Percentiles rank a stretch among this genome's conserved stretches.
Conservation (phyloP, 1,140 invertebrate species). For the Cyclargus thomasi region DNA sequence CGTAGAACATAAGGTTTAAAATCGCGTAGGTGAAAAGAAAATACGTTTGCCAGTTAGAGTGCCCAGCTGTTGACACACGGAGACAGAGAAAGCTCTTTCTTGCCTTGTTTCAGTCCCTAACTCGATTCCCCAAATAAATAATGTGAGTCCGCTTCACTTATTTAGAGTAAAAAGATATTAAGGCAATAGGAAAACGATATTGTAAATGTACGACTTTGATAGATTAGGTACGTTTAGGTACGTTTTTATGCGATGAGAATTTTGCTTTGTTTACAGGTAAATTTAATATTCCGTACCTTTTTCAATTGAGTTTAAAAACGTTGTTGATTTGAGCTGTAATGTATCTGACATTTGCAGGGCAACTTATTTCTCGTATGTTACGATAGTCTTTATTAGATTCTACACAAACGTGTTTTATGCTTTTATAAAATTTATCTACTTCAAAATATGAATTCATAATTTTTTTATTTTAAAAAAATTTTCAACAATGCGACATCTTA, state of each 20-base stretch:
- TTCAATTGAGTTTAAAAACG: neutral
- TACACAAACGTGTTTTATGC: too few relatives aligned
- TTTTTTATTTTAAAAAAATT: too few relatives aligned
- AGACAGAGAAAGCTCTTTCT: neutral
- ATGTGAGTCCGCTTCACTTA: neutral
- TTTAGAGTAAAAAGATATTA: neutral
- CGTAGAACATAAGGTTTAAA: neutral
- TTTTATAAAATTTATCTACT: too few relatives aligned
- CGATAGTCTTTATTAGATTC: too few relatives aligned
- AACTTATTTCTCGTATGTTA: too few relatives aligned
- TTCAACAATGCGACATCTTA: too few relatives aligned
- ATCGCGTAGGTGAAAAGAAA: neutral
- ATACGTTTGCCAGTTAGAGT: neutral
- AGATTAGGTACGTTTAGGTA: neutral
- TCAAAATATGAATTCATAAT: too few relatives aligned
- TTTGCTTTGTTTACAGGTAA: neutral
- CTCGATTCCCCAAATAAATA: neutral
- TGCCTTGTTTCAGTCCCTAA: neutral
- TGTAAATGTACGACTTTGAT: neutral
- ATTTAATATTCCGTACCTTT: neutral
- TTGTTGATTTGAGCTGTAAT: too few relatives aligned
- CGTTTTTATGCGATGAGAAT: neutral
- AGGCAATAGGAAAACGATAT: neutral
- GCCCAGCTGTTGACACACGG: neutral
- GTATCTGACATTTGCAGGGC: too few relatives aligned